Percentiles rank a stretch among this genome's conserved stretches.
phyloP scores from a whole-genome alignment of 2,113 vertebrate genomes.

The Cyprinodon tularosa region DNA sequence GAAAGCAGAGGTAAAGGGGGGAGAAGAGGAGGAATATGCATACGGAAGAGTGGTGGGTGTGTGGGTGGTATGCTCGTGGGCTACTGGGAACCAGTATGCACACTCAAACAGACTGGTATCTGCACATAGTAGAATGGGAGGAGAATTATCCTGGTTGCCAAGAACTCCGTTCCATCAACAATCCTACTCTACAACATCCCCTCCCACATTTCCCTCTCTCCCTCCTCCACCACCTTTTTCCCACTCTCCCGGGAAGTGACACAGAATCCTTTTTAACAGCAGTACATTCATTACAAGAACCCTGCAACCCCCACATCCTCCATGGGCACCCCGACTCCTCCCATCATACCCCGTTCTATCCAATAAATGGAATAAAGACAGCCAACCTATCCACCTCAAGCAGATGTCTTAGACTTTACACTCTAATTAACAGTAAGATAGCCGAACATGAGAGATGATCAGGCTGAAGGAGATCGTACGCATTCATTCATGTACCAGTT shows the following conservation, averaged over 20 bases:
- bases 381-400: conserved; percentile 31
- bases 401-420: conserved; percentile 44
- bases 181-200: conserved; percentile 72
- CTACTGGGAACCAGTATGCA: conserved; percentile 37
- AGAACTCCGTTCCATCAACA: conserved; percentile 69
- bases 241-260: conserved; percentile 76
- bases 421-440: conserved; percentile 41
- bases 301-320: conserved; percentile 48
- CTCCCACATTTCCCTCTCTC: conserved; percentile 61
- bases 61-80: conserved; percentile 63
- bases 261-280: conserved; percentile 78
- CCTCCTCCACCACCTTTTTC: conserved; percentile 65
- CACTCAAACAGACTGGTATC: conserved; percentile 12
- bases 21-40: conserved; percentile 50
- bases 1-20: conserved; percentile 22
- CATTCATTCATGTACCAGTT: conserved; percentile 61
- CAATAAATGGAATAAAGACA: conserved; percentile 29
- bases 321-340: background rate
- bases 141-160: conserved; percentile 64
- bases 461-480: conserved; percentile 44
- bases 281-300: conserved; percentile 71
- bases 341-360: conserved; percentile 1
- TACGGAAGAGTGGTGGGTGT: conserved; percentile 66
- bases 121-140: conserved; percentile 49
- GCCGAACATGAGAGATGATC: conserved; percentile 22